Percentiles rank a stretch among this genome's conserved stretches.
phyloP scores from a whole-genome alignment of 2,797 vertebrate genomes.

The Emydoidea blandingii region DNA sequence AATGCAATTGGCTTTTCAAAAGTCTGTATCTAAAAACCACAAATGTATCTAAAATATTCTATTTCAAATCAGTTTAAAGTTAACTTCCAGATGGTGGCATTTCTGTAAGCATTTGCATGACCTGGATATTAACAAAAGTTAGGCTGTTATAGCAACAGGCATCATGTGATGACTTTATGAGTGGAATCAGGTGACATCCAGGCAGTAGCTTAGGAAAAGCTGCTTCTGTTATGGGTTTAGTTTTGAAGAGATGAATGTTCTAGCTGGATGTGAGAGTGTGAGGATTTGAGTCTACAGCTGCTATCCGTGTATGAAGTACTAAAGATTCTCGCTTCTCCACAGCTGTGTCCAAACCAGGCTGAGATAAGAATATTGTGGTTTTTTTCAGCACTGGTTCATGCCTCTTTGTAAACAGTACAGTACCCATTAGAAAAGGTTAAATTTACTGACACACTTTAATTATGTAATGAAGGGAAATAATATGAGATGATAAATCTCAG shows the following conservation, averaged over 20 bases:
- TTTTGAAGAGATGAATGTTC: background rate
- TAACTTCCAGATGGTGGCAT: background rate
- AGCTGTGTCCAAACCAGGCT: background rate
- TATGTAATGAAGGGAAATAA: background rate
- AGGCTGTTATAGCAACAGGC: background rate
- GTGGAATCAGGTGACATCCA: background rate
- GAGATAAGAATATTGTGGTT: background rate
- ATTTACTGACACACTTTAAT: background rate
- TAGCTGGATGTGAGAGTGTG: background rate
- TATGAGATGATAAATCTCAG: background rate
- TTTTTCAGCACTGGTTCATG: background rate
- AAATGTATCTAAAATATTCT: background rate
- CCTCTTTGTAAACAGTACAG: background rate
- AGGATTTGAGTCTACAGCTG: background rate
- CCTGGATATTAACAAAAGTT: background rate
- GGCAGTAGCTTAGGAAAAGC: background rate
- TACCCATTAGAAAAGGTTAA: background rate
- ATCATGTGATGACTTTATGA: background rate
- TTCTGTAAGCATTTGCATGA: background rate
- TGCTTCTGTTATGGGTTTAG: background rate
- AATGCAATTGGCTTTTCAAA: background rate
- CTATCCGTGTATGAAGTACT: background rate
- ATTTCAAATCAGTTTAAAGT: background rate
- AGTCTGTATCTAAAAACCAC: background rate
- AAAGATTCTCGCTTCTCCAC: background rate